Conservation (phyloP, 2,113 vertebrate genomes). For the Psammodynastes pulverulentus region DNA sequence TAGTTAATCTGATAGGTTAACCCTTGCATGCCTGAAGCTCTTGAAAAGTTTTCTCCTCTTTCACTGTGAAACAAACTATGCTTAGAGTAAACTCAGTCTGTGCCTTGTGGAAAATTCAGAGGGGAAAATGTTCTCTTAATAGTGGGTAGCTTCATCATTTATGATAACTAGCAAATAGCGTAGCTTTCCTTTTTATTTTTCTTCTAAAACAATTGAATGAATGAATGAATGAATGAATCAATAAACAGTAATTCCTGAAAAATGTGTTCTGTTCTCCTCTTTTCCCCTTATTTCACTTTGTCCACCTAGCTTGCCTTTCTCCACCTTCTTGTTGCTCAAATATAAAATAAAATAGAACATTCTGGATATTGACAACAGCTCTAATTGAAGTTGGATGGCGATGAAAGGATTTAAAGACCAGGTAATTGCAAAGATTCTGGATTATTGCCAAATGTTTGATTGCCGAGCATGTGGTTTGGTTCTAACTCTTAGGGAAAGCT, state of each 20-base stretch:
- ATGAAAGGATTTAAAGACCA: not conserved
- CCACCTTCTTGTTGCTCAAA: not conserved
- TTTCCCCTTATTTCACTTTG: not conserved
- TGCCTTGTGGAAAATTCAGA: not conserved
- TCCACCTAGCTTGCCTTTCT: not conserved
- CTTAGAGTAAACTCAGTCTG: not conserved
- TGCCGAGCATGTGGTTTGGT: not conserved
- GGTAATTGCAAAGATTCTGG: not conserved
- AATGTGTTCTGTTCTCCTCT: not conserved
- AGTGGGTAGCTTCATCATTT: not conserved
- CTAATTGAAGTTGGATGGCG: conserved; percentile 3
- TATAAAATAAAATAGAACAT: not conserved
- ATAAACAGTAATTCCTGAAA: not conserved
- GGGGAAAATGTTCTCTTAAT: not conserved
- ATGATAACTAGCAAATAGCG: not conserved
- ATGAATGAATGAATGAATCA: not conserved
- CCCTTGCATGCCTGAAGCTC: not conserved
- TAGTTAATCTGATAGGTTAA: not conserved
- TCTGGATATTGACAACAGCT: conserved; percentile 30
- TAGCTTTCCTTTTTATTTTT: not conserved
- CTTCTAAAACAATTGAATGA: not conserved
- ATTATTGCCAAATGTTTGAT: not conserved
- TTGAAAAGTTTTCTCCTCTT: not conserved
- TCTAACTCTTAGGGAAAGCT: not conserved
- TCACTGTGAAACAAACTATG: not conserved